phyloP scores from a whole-genome alignment of 2,797 vertebrate genomes.

The Setipinna tenuifilis region DNA sequence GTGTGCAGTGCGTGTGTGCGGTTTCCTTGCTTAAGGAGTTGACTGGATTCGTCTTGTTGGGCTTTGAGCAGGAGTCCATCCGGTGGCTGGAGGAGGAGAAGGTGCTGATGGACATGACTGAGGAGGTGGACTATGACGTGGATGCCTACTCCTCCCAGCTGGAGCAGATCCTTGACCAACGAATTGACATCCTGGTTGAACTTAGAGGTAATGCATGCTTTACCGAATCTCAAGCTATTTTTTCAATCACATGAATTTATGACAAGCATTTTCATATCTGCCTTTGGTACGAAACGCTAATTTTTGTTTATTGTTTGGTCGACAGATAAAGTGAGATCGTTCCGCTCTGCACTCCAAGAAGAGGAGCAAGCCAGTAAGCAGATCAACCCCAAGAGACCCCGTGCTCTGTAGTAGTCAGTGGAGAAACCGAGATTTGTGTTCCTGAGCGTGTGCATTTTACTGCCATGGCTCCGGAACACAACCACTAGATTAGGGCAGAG shows the following conservation, averaged over 20 bases:
- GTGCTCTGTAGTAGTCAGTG: constrained; percentile 67
- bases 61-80: constrained; percentile 86
- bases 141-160: constrained; percentile 94
- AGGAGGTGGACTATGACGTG: constrained; percentile 97
- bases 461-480: constrained; percentile 21
- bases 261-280: too few species aligned
- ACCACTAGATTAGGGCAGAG: constrained; percentile 18
- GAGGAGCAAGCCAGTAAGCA: constrained; percentile 99
- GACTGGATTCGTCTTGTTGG: neutral
- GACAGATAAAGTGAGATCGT: constrained; percentile 98
- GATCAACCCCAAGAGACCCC: constrained; percentile 95
- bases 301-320: neutral
- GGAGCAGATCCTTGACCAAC: constrained; percentile 95
- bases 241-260: too few species aligned
- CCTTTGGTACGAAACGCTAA: too few species aligned
- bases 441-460: neutral
- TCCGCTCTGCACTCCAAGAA: constrained; percentile 92
- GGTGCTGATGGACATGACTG: constrained; percentile 93
- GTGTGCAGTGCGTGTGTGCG: neutral
- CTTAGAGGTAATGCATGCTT: constrained; percentile 80
- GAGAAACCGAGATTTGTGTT: neutral
- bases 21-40: neutral
- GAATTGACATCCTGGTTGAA: constrained; percentile 93
- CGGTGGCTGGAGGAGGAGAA: constrained; percentile 97
- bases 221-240: neutral